Evolutionary conservation across 2,797 vertebrate species (phyloP).

Genomic region (Periophthalmus magnuspinnatus): DNA sequence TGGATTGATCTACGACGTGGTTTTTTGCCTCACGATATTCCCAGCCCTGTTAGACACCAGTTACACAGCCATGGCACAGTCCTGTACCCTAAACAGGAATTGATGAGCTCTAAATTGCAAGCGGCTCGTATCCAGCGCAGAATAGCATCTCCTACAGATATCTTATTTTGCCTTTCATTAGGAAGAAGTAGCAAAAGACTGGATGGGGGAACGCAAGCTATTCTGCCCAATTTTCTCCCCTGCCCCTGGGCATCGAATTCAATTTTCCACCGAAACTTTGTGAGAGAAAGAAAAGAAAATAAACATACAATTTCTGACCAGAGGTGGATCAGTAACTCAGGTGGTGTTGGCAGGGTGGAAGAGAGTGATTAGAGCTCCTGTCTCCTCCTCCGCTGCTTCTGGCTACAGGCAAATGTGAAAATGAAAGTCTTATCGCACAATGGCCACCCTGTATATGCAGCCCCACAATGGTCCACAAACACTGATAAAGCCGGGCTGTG

Average conservation of each 20-base stretch:
- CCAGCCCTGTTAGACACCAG: conserved; percentile 17
- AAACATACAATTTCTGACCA: conserved; percentile 76
- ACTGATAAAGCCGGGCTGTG: conserved; percentile 52
- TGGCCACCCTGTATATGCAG: conserved; percentile 56
- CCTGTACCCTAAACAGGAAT: conserved; percentile 57
- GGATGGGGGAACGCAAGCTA: conserved; percentile 76
- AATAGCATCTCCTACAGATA: conserved; percentile 69
- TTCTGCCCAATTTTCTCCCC: conserved; percentile 84
- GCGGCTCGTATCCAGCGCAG: conserved; percentile 25
- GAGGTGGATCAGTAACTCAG: conserved; percentile 79
- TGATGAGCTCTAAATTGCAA: conserved; percentile 65
- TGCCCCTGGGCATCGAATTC: conserved; percentile 84
- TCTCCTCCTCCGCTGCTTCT: conserved; percentile 74
- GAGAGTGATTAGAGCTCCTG: conserved; percentile 71
- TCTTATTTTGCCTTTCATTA: conserved; percentile 79
- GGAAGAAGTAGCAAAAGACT: conserved; percentile 68
- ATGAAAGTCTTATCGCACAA: conserved; percentile 61
- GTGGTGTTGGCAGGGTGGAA: conserved; percentile 47
- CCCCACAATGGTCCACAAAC: conserved; percentile 50
- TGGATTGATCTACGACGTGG: neutral
- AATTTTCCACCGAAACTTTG: conserved; percentile 81
- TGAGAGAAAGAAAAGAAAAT: conserved; percentile 72
- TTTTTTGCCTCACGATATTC: conserved; percentile 2
- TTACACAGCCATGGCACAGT: conserved; percentile 30
- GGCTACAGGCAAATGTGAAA: conserved; percentile 69